phyloP scores from a whole-genome alignment of 1,140 invertebrate genomes.

The Drosophila navojoa region DNA sequence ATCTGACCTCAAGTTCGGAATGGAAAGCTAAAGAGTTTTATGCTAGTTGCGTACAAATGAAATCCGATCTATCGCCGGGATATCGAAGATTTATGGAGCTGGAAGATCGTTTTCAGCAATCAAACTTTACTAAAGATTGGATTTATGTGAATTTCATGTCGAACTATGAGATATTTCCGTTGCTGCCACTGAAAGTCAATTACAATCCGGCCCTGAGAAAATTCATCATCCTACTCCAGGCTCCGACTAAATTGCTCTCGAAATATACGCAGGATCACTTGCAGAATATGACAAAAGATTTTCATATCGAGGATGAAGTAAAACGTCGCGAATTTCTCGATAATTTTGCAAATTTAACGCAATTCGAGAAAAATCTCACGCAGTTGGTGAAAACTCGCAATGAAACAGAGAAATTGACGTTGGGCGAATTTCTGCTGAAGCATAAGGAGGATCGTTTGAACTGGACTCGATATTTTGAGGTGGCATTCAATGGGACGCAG shows the following conservation, averaged over 20 bases:
- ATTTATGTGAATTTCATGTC: constrained; percentile 73
- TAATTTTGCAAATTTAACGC: constrained; percentile 50
- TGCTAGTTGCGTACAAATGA: constrained; percentile 56
- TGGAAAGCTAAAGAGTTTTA: constrained; percentile 69
- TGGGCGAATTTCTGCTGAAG: constrained; percentile 51
- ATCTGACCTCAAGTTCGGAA: constrained; percentile 41
- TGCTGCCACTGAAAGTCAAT: constrained; percentile 69
- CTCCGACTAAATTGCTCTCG: constrained; percentile 37
- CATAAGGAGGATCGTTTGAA: constrained; percentile 70
- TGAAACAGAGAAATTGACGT: constrained; percentile 47
- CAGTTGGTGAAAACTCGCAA: constrained; percentile 36
- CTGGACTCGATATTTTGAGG: constrained; percentile 68
- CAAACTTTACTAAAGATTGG: constrained; percentile 45
- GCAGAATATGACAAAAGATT: constrained; percentile 65
- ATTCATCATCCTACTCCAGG: constrained; percentile 51
- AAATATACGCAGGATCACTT: constrained; percentile 36
- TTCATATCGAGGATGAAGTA: constrained; percentile 37
- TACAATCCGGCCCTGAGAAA: constrained; percentile 58
- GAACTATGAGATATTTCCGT: constrained; percentile 58
- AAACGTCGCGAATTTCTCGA: constrained; percentile 27
- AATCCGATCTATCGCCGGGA: constrained; percentile 53
- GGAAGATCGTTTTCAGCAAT: constrained; percentile 53
- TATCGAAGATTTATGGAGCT: constrained; percentile 29
- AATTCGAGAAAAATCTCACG: constrained; percentile 62
- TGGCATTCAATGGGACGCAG: constrained; percentile 67